A percentile compares a stretch with the other conserved stretches of the same genome.
These are phyloP conservation scores for Heliconius nattereri DNA, from an alignment of 1,140 invertebrate species.

Conservation along the genomic window DNA sequence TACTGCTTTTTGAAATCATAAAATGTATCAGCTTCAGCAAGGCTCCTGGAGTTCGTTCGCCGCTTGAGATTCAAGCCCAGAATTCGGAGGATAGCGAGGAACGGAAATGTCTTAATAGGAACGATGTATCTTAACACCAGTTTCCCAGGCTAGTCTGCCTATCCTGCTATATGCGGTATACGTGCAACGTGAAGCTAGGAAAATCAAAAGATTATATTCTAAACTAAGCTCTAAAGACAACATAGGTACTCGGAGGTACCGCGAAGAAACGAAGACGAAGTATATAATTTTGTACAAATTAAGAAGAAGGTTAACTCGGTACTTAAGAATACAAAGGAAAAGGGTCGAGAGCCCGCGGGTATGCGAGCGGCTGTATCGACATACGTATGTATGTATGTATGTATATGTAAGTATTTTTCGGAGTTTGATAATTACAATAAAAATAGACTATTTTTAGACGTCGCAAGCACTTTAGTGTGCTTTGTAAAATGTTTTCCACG, in stretches of 20 bases:
- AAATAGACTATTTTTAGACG: slow-evolving; percentile 2
- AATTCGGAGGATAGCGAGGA: too few relatives aligned
- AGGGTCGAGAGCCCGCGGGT: slow-evolving; percentile 14
- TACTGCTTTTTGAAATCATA: too few relatives aligned
- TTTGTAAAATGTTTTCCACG: background rate
- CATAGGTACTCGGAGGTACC: background rate
- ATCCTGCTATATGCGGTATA: too few relatives aligned
- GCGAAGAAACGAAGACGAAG: background rate
- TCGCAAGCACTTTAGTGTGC: background rate
- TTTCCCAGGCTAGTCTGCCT: too few relatives aligned
- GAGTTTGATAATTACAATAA: slow-evolving; percentile 8
- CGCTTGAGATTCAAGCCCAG: too few relatives aligned
- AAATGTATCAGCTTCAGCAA: too few relatives aligned
- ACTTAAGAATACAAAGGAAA: slow-evolving; percentile 11
- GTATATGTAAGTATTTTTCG: background rate
- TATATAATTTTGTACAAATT: slow-evolving; percentile 13
- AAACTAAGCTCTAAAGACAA: background rate
- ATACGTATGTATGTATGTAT: background rate
- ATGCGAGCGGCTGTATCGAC: background rate
- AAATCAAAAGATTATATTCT: background rate
- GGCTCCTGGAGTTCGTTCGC: too few relatives aligned
- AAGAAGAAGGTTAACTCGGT: slow-evolving; percentile 12
- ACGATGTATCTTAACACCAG: too few relatives aligned
- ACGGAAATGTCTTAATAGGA: too few relatives aligned
- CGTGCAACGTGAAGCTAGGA: background rate